These are phyloP conservation scores for Meganola albula DNA, from an alignment of 2,888 invertebrate genomes.

Conservation along the genomic window DNA sequence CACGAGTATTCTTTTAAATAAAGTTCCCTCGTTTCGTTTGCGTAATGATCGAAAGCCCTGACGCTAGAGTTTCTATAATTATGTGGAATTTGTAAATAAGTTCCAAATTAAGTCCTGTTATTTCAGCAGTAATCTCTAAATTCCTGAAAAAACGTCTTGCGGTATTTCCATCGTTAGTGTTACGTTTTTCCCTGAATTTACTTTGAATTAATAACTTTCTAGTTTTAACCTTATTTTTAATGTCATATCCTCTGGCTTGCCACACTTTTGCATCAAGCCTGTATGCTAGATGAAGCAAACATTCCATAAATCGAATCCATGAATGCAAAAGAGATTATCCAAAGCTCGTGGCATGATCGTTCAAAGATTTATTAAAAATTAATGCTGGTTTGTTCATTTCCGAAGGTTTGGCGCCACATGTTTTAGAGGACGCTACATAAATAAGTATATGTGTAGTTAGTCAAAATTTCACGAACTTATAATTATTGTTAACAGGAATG, in stretches of 20 bases:
- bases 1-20: conserved; percentile 26
- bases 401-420: conserved; percentile 4
- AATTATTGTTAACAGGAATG: not conserved
- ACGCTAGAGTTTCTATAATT: not conserved
- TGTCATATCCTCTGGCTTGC: conserved; percentile 28
- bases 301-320: conserved; percentile 37
- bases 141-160: not conserved
- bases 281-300: conserved; percentile 30
- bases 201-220: conserved; percentile 2
- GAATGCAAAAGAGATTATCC: conserved; percentile 28
- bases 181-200: conserved; percentile 8
- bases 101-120: not conserved
- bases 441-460: too few relatives aligned
- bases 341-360: not conserved
- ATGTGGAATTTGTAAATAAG: not conserved
- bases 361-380: conserved; percentile 1
- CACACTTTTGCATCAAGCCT: conserved; percentile 29
- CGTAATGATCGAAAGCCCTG: not conserved
- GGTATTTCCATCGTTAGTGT: conserved; percentile 12
- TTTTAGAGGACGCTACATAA: conserved; percentile 7
- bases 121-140: not conserved
- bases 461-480: too few relatives aligned
- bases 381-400: not conserved
- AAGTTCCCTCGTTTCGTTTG: conserved; percentile 3
- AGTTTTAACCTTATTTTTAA: conserved; percentile 9